A percentile compares a stretch with the other conserved stretches of the same genome.
phyloP scores from a whole-genome alignment of 2,113 vertebrate species.

The Eudyptes chrysolophus region DNA sequence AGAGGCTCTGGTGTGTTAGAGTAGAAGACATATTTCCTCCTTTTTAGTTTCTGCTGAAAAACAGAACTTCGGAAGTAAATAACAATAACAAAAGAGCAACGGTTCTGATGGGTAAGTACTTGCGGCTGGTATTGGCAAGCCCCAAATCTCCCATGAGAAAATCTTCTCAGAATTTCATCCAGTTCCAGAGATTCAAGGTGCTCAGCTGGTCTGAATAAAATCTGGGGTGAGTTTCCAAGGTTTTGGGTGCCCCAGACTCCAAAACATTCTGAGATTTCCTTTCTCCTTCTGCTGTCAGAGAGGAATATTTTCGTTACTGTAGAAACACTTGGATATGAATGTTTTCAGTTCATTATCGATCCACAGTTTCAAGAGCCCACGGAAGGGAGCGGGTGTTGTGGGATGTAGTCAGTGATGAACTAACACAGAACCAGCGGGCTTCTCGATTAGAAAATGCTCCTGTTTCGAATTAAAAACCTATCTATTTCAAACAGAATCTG shows the following conservation, averaged over 20 bases:
- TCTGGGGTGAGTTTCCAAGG: neutral
- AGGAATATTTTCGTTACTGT: neutral
- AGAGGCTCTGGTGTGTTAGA: neutral
- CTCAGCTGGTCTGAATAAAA: neutral
- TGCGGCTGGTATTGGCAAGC: neutral
- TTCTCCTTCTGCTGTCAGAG: neutral
- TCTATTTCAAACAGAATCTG: neutral
- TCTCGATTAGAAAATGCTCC: neutral
- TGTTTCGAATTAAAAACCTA: neutral
- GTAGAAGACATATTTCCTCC: neutral
- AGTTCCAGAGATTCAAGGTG: neutral
- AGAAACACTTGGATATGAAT: neutral
- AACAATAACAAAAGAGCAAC: neutral
- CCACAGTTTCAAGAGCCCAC: rapidly evolving
- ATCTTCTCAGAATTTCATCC: neutral
- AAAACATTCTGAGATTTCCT: neutral
- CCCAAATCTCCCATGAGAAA: neutral
- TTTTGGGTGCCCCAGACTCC: neutral
- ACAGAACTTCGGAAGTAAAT: neutral
- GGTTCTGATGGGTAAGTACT: neutral
- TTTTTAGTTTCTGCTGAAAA: neutral
- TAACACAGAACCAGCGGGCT: neutral
- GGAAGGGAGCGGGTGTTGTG: neutral
- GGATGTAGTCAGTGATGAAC: neutral
- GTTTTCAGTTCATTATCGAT: neutral